Evolutionary conservation across 2,797 vertebrate species (phyloP).

Genomic region (Cossypha polioptera): DNA sequence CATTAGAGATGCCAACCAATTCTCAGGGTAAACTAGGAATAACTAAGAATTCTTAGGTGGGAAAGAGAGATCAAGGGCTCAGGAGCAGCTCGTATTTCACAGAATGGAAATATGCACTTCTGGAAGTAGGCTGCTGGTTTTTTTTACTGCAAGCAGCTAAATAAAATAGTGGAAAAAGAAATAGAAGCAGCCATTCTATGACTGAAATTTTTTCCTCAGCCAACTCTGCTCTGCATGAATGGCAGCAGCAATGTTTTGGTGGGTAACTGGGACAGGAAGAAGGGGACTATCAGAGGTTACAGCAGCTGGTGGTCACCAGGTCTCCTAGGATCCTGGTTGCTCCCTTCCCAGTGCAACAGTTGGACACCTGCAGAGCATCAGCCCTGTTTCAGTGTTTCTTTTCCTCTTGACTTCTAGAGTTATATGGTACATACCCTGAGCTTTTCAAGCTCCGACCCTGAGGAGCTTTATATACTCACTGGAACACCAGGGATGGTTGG

Average conservation of each 20-base stretch:
- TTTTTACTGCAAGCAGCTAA: constrained; percentile 6
- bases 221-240: not conserved
- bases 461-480: not conserved
- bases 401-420: not conserved
- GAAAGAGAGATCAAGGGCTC: not conserved
- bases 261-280: not conserved
- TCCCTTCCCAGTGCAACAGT: not conserved
- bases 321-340: not conserved
- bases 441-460: not conserved
- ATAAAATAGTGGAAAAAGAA: constrained; percentile 59
- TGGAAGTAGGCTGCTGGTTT: not conserved
- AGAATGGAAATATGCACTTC: not conserved
- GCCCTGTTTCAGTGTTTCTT: not conserved
- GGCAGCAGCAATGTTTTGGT: not conserved
- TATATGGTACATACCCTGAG: fast-evolving
- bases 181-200: not conserved
- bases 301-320: not conserved
- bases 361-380: not conserved
- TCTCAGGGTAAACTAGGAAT: not conserved
- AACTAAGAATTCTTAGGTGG: not conserved
- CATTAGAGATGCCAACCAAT: not conserved
- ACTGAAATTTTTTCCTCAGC: not conserved
- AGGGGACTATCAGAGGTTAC: not conserved
- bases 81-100: not conserved
- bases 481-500: not conserved